phyloP scores from a whole-genome alignment of 2,888 invertebrate genomes.

The Galerucella calmariensis region DNA sequence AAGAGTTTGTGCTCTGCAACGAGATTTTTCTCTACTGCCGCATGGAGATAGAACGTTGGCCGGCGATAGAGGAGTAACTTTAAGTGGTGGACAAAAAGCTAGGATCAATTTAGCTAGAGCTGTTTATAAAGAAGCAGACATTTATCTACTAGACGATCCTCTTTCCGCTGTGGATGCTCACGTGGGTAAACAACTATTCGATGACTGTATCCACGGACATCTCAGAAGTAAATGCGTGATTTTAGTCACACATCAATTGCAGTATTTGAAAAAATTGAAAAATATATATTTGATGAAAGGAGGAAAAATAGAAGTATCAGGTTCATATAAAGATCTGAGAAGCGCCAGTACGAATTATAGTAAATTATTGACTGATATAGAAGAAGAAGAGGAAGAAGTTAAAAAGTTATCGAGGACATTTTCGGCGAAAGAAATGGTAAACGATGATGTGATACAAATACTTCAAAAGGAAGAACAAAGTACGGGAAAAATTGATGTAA shows the following conservation, averaged over 20 bases:
- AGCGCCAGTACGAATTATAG: conserved; percentile 80
- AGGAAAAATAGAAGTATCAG: conserved; percentile 70
- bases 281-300: conserved; percentile 70
- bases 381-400: conserved; percentile 51
- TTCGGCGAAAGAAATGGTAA: conserved; percentile 20
- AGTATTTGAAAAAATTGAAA: conserved; percentile 70
- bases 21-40: conserved; percentile 78
- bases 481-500: conserved; percentile 68
- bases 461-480: conserved; percentile 70
- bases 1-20: conserved; percentile 75
- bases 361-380: conserved; percentile 55
- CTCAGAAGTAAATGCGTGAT: conserved; percentile 76
- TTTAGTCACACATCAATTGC: conserved; percentile 80
- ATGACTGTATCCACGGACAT: conserved; percentile 76
- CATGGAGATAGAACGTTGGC: conserved; percentile 84
- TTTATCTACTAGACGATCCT: conserved; percentile 90
- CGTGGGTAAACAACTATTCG: conserved; percentile 87
- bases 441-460: conserved; percentile 39
- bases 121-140: conserved; percentile 84
- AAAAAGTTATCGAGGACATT: conserved; percentile 52
- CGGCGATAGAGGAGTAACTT: conserved; percentile 77
- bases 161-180: conserved; percentile 90
- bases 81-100: conserved; percentile 86
- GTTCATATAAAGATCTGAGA: conserved; percentile 76
- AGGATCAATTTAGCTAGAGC: conserved; percentile 87